Base-by-base conservation (phyloP, 2,888 invertebrate species). In the Beris chalybata region DNA sequence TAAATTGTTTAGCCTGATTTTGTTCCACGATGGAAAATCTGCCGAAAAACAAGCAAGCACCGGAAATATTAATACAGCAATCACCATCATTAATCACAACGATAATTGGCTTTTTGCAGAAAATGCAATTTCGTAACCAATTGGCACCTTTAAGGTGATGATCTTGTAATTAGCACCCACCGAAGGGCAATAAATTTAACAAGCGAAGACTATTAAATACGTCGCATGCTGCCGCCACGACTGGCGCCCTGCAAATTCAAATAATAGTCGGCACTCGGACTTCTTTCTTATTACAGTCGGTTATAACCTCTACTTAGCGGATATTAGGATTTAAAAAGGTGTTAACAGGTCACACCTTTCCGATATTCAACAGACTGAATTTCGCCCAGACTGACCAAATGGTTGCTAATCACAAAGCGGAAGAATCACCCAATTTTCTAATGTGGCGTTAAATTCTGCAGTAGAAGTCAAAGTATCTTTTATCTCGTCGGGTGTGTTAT, bases 281-380 rank as follows among this genome's bases (percentile, higher is more conserved):
- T 47, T 38, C 64, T 54, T 48, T 15, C 22, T 22, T 22, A 22
- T 22, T 15, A 45, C n/a, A 15, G 57, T 12, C 48, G 30, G 64
- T 38, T 50, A 64, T 59, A 59, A 67, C 67, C 67, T 47, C 54
- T 64, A 67, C 56, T 67, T 67, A 67, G 65, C 48, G 59, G 54
- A 61, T 54, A 67, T 67, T 67, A 67, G 65, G 45, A 57, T 59
- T 65, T 67, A 67, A 67, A 67, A 67, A 67, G 67, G 67, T 67
- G 67, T 67, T 67, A 67, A 67, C 67, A 65, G 67, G 65, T 45
- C 58, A 56, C 65, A 54, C 67, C 67, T 43, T 54, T 50, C 53
- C 9, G 43, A 50, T 50, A 43, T 61, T 50, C 61, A 32, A 61
- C 61, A 15, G 47, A 4, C 29, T 5, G 32, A 32, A 57, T 13